Conservation (phyloP, 2,888 invertebrate genomes). For the Buathra laborator region DNA sequence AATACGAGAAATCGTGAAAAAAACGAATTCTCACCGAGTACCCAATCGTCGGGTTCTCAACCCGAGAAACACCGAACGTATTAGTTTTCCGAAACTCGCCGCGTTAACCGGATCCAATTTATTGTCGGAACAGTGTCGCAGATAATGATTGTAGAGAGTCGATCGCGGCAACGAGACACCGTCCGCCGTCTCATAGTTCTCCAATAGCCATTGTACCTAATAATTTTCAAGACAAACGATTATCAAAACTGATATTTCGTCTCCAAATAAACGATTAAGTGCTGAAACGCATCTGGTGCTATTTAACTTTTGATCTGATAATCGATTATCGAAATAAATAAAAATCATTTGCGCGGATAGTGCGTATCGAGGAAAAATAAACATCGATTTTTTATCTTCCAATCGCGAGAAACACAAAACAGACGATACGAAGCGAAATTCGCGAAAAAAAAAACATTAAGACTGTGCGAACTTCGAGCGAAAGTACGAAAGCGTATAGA, state of each 20-base stretch:
- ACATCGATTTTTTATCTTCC: constrained; percentile 6
- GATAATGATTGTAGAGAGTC: constrained; percentile 98
- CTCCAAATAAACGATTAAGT: constrained; percentile 19
- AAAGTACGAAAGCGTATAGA: constrained; percentile 40
- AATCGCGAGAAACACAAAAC: not conserved
- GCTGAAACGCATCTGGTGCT: constrained; percentile 30
- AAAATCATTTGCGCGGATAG: not conserved
- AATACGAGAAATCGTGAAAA: not conserved
- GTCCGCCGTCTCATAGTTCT: constrained; percentile 99
- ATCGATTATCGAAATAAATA: not conserved
- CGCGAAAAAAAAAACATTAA: constrained; percentile 12
- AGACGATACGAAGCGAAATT: not conserved
- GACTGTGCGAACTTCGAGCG: constrained; percentile 33
- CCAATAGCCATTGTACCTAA: constrained; percentile 97
- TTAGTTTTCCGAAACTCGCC: constrained; percentile 99
- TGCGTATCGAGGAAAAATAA: not conserved
- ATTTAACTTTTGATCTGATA: constrained; percentile 15
- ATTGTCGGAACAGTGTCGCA: constrained; percentile 96
- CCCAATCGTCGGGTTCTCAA: constrained; percentile 97
- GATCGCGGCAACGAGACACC: constrained; percentile 97
- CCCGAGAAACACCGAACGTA: constrained; percentile 98
- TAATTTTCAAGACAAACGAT: constrained; percentile 31
- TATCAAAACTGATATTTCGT: not conserved
- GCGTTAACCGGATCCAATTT: constrained; percentile 99
- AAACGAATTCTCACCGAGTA: constrained; percentile 88